Conservation (phyloP, 2,113 vertebrate species). For the Pomatorhinus ruficollis region DNA sequence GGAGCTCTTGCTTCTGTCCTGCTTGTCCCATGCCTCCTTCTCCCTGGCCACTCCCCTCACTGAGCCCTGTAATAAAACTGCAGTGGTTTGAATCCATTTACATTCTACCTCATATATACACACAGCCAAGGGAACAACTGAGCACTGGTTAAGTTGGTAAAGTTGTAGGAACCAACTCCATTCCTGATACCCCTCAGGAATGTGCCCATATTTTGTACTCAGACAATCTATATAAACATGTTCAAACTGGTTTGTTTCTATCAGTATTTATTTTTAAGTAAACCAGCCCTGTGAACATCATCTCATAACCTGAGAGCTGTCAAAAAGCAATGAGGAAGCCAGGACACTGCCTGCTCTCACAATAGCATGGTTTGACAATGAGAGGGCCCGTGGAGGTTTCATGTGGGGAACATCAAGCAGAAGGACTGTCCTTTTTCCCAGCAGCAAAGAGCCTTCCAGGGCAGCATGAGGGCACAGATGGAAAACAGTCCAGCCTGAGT, state of each 20-base stretch:
- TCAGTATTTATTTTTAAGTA: neutral
- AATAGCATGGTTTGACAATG: too few relatives aligned
- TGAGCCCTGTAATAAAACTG: neutral
- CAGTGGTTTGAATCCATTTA: neutral
- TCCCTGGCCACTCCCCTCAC: neutral
- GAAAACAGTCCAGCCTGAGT: accelerated
- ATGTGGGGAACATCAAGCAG: accelerated
- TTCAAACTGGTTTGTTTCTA: neutral
- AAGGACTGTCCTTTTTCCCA: neutral
- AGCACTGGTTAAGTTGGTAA: neutral
- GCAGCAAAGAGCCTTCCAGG: neutral
- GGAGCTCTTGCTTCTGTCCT: neutral
- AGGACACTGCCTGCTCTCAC: neutral
- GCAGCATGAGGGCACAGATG: accelerated
- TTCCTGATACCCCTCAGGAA: accelerated
- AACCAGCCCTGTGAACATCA: neutral
- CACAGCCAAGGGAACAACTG: neutral
- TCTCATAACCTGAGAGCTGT: too few relatives aligned
- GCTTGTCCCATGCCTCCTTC: neutral
- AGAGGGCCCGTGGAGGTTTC: neutral
- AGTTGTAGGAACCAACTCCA: neutral
- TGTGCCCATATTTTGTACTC: accelerated
- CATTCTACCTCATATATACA: neutral
- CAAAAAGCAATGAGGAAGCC: neutral
- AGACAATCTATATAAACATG: neutral